Evolutionary conservation across 2,797 vertebrate species (phyloP).

Genomic region (Danio tinwini): DNA sequence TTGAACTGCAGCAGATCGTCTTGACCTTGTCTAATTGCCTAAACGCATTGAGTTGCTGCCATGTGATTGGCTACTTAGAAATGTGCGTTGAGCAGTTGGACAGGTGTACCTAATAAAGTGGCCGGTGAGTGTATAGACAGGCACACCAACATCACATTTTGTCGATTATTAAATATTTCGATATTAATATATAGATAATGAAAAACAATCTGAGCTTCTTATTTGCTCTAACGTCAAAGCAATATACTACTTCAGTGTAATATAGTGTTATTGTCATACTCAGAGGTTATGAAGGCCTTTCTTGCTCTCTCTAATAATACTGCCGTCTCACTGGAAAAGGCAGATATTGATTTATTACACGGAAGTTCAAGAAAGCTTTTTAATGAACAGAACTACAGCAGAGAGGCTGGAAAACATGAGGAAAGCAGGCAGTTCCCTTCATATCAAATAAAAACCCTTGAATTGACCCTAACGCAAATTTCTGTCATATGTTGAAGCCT

Average conservation of each 20-base stretch:
- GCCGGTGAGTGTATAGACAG: too few relatives aligned
- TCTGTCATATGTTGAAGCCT: not conserved
- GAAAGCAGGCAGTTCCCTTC: not conserved
- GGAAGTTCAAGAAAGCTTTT: not conserved
- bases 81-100: too few relatives aligned
- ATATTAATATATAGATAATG: not conserved
- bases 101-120: too few relatives aligned
- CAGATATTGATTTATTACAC: not conserved
- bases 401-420: not conserved
- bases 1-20: too few relatives aligned
- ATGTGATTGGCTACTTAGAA: too few relatives aligned
- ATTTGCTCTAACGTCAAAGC: not conserved
- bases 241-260: not conserved
- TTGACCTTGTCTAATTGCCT: too few relatives aligned
- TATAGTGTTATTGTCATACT: not conserved
- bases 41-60: too few relatives aligned
- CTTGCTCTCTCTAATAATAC: not conserved
- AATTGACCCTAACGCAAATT: not conserved
- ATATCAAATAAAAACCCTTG: not conserved
- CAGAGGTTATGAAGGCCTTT: not conserved
- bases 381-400: not conserved
- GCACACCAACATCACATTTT: too few relatives aligned
- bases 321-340: not conserved
- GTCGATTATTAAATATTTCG: too few relatives aligned
- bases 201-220: slow-evolving; percentile 3